Evolutionary conservation across 1,140 invertebrate genomes (phyloP).

Genomic region (Diachasmimorpha longicaudata): DNA sequence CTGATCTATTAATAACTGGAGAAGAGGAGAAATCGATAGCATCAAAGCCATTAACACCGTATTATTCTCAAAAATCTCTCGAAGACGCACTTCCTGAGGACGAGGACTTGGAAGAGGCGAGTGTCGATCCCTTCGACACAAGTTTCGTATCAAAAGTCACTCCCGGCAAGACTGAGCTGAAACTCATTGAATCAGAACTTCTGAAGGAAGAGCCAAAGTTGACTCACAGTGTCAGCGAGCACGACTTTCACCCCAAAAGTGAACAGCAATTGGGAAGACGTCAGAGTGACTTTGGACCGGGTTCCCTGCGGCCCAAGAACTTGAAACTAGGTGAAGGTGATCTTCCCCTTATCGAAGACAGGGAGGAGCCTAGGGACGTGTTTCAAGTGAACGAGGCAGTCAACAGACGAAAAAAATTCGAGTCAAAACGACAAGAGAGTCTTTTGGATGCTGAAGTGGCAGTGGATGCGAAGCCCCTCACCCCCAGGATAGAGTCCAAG

Average conservation of each 20-base stretch:
- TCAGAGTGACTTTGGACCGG: constrained; percentile 42
- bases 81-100: constrained; percentile 55
- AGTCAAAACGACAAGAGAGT: constrained; percentile 49
- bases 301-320: constrained; percentile 27
- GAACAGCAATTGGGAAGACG: constrained; percentile 37
- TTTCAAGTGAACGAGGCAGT: constrained; percentile 22
- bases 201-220: constrained; percentile 44
- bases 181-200: constrained; percentile 75
- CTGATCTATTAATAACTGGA: constrained; percentile 68
- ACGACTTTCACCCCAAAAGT: constrained; percentile 67
- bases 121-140: constrained; percentile 83
- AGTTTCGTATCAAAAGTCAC: constrained; percentile 74
- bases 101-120: constrained; percentile 50
- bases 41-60: constrained; percentile 79
- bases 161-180: constrained; percentile 76
- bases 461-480: constrained; percentile 69
- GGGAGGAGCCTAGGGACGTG: constrained; percentile 21
- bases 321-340: constrained; percentile 30
- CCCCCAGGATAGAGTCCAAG: constrained; percentile 64
- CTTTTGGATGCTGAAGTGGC: constrained; percentile 67
- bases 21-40: constrained; percentile 66
- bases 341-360: constrained; percentile 27
- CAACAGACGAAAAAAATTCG: constrained; percentile 9
- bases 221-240: constrained; percentile 64
- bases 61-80: constrained; percentile 67